A percentile compares a stretch with the other conserved stretches of the same genome.
phyloP scores from a whole-genome alignment of 2,888 invertebrate genomes.

The Glaucopsyche alexis region DNA sequence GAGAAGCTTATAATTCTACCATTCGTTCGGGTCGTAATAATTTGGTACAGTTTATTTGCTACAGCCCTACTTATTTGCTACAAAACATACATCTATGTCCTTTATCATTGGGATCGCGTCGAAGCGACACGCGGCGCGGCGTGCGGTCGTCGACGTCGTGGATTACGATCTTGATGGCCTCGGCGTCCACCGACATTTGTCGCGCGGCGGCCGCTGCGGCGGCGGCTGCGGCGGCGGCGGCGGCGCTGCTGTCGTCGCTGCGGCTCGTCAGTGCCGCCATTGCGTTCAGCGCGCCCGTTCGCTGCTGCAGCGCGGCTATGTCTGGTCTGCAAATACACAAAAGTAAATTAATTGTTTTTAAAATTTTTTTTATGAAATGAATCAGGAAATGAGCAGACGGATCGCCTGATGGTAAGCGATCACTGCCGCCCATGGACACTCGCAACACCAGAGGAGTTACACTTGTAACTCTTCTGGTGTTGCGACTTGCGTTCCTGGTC shows the following conservation, averaged over 20 bases:
- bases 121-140: slow-evolving; percentile 86
- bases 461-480: too few relatives aligned
- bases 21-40: too few relatives aligned
- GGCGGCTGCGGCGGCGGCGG: slow-evolving; percentile 78
- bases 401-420: too few relatives aligned
- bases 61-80: too few relatives aligned
- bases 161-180: slow-evolving; percentile 95
- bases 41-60: too few relatives aligned
- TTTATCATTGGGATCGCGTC: slow-evolving; percentile 90
- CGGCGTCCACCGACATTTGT: slow-evolving; percentile 93
- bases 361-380: too few relatives aligned
- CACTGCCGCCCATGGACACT: too few relatives aligned
- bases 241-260: slow-evolving; percentile 58
- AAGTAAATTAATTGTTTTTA: too few relatives aligned
- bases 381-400: too few relatives aligned
- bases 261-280: slow-evolving; percentile 64
- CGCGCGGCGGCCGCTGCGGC: slow-evolving; percentile 84
- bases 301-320: slow-evolving; percentile 83
- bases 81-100: slow-evolving; percentile 88
- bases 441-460: too few relatives aligned
- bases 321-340: slow-evolving; percentile 47
- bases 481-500: too few relatives aligned
- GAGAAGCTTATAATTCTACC: too few relatives aligned
- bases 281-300: slow-evolving; percentile 77
- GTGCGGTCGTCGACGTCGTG: slow-evolving; percentile 93